phyloP scores from a whole-genome alignment of 2,888 invertebrate species.

The Metallyticus violacea region DNA sequence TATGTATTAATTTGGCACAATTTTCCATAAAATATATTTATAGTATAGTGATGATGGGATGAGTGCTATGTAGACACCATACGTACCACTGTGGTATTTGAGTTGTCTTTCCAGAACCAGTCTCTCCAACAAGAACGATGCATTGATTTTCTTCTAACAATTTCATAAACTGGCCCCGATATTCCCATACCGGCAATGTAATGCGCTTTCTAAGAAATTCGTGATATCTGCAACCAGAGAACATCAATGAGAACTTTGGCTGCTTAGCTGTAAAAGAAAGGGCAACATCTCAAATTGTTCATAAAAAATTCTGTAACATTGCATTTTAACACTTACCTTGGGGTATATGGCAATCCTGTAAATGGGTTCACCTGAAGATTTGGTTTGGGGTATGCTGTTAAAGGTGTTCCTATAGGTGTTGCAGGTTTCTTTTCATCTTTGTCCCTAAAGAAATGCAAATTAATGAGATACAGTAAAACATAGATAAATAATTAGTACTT shows the following conservation, averaged over 20 bases:
- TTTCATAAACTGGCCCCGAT: conserved; percentile 93
- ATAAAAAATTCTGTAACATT: background rate
- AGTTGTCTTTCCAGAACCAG: conserved; percentile 99
- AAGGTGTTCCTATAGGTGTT: conserved; percentile 44
- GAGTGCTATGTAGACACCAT: background rate
- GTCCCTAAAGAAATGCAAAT: background rate
- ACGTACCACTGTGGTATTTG: conserved; percentile 93
- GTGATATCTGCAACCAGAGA: conserved; percentile 57
- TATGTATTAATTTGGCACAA: no score
- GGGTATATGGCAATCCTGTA: conserved; percentile 80
- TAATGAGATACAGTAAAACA: background rate
- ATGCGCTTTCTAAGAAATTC: conserved; percentile 86
- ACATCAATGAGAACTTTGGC: background rate
- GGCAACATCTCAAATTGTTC: no score
- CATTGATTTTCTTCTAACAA: conserved; percentile 89
- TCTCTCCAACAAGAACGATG: conserved; percentile 96
- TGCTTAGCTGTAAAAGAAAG: background rate
- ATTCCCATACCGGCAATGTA: conserved; percentile 95
- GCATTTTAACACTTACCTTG: conserved; percentile 51
- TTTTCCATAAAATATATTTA: no score
- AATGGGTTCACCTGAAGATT: conserved; percentile 64
- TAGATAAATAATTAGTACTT: background rate
- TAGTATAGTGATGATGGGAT: background rate
- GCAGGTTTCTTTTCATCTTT: conserved; percentile 37
- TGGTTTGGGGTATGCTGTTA: conserved; percentile 50